Evolutionary conservation across 2,888 invertebrate species (phyloP).

Genomic region (Luperina nickerlii): DNA sequence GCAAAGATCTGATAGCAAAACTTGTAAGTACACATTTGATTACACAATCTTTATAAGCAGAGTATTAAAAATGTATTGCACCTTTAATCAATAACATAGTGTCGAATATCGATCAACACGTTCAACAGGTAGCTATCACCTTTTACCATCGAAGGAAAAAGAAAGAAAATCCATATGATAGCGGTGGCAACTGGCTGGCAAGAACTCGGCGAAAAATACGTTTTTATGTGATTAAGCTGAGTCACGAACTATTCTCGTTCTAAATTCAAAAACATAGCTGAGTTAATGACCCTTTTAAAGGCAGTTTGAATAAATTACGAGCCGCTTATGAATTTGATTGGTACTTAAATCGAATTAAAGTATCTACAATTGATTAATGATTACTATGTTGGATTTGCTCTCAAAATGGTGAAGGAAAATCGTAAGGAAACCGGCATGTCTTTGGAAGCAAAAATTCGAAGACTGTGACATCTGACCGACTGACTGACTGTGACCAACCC

Average conservation of each 20-base stretch:
- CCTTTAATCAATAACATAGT: not conserved
- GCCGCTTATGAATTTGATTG: constrained; percentile 32
- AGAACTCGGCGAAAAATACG: constrained; percentile 18
- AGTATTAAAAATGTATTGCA: constrained; percentile 12
- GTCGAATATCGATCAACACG: constrained; percentile 5
- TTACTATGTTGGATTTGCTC: not conserved
- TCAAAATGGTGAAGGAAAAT: not conserved
- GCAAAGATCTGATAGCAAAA: constrained; percentile 29
- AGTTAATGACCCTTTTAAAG: constrained; percentile 44
- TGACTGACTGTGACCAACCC: too few species aligned
- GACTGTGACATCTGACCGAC: not conserved
- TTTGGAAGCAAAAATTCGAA: not conserved
- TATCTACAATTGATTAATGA: constrained; percentile 15
- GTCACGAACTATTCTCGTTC: constrained; percentile 48
- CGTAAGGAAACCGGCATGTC: not conserved
- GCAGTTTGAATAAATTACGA: constrained; percentile 50
- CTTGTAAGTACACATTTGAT: constrained; percentile 24
- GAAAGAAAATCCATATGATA: constrained; percentile 13
- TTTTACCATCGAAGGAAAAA: constrained; percentile 16
- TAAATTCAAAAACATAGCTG: constrained; percentile 36
- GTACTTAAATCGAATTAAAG: constrained; percentile 29
- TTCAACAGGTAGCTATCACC: constrained; percentile 28
- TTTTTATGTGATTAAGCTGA: constrained; percentile 28
- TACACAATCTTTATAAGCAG: constrained; percentile 32
- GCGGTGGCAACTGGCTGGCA: constrained; percentile 11